Percentiles rank a stretch among this genome's conserved stretches.
phyloP scores from a whole-genome alignment of 2,113 vertebrate species.

The Stercorarius parasiticus region DNA sequence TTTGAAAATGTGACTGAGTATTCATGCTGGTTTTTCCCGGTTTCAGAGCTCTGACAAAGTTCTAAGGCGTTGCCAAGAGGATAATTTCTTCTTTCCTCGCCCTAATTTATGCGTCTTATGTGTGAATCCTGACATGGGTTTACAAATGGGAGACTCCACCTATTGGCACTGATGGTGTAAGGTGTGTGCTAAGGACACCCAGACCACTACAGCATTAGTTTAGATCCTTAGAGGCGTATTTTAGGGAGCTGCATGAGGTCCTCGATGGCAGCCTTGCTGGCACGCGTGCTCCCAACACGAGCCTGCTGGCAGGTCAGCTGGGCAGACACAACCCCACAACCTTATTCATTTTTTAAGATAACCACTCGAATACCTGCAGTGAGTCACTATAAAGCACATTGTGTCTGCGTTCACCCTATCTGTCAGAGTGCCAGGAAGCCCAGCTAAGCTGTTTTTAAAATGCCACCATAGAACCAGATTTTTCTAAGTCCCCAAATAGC shows the following conservation, averaged over 20 bases:
- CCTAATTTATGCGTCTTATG: not conserved
- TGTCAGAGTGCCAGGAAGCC: not conserved
- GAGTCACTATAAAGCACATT: not conserved
- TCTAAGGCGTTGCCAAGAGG: not conserved
- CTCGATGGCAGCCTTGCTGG: not conserved
- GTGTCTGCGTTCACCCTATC: not conserved
- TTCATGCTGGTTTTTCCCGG: not conserved
- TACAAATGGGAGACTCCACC: not conserved
- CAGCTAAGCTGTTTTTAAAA: conserved; percentile 36
- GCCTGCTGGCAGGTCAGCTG: not conserved
- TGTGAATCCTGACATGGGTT: not conserved
- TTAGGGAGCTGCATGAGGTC: not conserved
- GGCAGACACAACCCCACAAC: not conserved
- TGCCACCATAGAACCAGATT: not conserved
- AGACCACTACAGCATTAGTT: not conserved
- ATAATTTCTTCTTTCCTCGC: not conserved
- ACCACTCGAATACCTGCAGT: not conserved
- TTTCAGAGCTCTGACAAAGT: not conserved
- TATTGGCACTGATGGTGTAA: not conserved
- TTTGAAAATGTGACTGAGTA: not conserved
- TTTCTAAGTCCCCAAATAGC: conserved; percentile 39
- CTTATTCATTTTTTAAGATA: not conserved
- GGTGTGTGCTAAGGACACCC: not conserved
- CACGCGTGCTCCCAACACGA: fast-evolving
- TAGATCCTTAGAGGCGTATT: not conserved